Conservation (phyloP, 2,888 invertebrate species). For the Drosophila neoperkinsi region DNA sequence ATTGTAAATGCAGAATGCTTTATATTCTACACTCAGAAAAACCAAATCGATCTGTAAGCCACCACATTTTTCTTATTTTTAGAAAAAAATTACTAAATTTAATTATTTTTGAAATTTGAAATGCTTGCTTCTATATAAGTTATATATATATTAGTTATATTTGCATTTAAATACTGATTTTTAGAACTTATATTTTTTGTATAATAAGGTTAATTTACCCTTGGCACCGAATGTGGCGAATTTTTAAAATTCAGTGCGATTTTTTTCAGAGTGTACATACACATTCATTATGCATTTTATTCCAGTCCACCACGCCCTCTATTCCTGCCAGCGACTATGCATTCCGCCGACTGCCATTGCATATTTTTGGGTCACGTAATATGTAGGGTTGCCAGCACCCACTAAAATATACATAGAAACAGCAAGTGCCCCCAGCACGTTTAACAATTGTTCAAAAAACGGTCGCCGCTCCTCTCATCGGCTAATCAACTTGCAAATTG, state of each 20-base stretch:
- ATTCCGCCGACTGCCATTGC: constrained; percentile 15
- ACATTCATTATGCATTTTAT: constrained; percentile 20
- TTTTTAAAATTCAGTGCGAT: neutral
- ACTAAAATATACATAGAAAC: neutral
- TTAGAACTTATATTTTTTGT: neutral
- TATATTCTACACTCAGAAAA: neutral
- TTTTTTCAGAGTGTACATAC: neutral
- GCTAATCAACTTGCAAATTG: constrained; percentile 73
- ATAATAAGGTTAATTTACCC: no score
- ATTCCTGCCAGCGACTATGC: constrained; percentile 6
- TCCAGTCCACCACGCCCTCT: neutral
- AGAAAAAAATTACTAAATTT: accelerated
- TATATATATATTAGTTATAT: neutral
- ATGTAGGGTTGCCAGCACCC: neutral
- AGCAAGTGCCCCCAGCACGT: neutral
- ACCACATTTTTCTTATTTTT: neutral
- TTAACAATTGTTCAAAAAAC: constrained; percentile 12
- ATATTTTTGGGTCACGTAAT: constrained; percentile 3
- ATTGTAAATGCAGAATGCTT: constrained; percentile 13
- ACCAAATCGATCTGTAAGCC: neutral
- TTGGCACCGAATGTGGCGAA: no score
- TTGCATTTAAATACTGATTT: neutral
- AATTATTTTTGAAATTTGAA: neutral
- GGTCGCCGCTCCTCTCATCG: constrained; percentile 21
- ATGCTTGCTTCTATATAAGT: neutral